These are phyloP conservation scores for Amphipoea lucens DNA, from an alignment of 2,888 invertebrate genomes.

Conservation along the genomic window DNA sequence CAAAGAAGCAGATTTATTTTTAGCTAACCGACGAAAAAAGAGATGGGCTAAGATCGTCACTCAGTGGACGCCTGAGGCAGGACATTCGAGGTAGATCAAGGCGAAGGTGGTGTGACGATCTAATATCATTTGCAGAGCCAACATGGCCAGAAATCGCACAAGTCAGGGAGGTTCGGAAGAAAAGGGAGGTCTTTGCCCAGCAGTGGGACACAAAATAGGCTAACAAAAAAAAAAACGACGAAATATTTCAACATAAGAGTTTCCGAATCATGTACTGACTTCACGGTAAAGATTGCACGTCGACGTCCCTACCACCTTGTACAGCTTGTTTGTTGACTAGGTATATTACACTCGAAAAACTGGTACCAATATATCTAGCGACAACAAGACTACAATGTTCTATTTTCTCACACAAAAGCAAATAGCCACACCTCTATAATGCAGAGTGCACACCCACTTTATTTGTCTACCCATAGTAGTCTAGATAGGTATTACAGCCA, in stretches of 20 bases:
- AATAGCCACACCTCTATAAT: conserved; percentile 59
- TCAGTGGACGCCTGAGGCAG: no score
- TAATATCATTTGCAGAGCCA: no score
- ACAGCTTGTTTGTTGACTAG: background rate
- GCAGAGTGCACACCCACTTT: conserved; percentile 59
- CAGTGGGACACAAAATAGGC: no score
- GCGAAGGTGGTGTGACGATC: no score
- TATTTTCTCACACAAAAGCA: conserved; percentile 54
- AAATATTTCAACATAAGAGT: background rate
- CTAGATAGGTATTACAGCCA: conserved; percentile 46
- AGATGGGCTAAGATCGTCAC: no score
- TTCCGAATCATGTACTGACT: background rate
- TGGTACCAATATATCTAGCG: conserved; percentile 23
- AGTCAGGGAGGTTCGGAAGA: no score
- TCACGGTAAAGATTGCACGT: background rate
- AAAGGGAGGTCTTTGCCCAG: no score
- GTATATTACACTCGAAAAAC: conserved; percentile 12
- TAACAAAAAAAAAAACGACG: no score
- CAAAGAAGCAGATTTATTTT: background rate
- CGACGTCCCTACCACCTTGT: background rate
- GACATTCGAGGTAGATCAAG: no score
- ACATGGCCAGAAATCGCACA: no score
- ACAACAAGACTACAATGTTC: conserved; percentile 35
- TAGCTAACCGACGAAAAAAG: background rate
- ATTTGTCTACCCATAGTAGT: conserved; percentile 41